phyloP scores from a whole-genome alignment of 2,113 vertebrate species.

The Hyperopisus bebe region DNA sequence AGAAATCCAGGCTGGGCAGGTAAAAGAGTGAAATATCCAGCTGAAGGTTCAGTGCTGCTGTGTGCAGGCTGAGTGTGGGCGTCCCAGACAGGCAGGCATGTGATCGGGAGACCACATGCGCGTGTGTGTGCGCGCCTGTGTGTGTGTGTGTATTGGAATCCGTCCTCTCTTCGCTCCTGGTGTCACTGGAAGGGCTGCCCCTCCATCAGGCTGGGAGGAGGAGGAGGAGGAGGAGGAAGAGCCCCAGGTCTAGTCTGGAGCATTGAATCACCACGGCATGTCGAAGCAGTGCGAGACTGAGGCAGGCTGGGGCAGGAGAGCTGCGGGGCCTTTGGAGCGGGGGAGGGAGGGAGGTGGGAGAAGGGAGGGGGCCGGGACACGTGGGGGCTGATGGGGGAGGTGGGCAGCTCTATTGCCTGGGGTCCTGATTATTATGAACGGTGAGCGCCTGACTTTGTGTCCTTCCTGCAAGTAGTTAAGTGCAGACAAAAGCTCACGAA shows the following conservation, averaged over 20 bases:
- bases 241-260: neutral
- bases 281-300: constrained; percentile 4
- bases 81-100: neutral
- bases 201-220: constrained; percentile 9
- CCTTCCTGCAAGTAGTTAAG: constrained; percentile 4
- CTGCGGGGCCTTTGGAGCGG: constrained; percentile 4
- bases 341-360: neutral
- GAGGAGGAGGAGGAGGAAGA: constrained; percentile 21
- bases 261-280: constrained; percentile 20
- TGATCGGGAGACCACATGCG: neutral
- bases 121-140: constrained; percentile 17
- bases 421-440: constrained; percentile 17
- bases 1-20: constrained; percentile 32
- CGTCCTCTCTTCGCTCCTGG: neutral
- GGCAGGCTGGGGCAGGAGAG: constrained; percentile 24
- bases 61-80: neutral
- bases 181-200: constrained; percentile 30
- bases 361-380: neutral
- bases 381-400: constrained; percentile 10
- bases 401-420: constrained; percentile 9
- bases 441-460: constrained; percentile 16
- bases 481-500: neutral
- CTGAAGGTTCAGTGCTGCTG: neutral
- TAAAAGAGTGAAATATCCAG: neutral
- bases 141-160: constrained; percentile 24